Evolutionary conservation across 2,888 invertebrate species (phyloP).

Genomic region (Muschampia plurimacula): DNA sequence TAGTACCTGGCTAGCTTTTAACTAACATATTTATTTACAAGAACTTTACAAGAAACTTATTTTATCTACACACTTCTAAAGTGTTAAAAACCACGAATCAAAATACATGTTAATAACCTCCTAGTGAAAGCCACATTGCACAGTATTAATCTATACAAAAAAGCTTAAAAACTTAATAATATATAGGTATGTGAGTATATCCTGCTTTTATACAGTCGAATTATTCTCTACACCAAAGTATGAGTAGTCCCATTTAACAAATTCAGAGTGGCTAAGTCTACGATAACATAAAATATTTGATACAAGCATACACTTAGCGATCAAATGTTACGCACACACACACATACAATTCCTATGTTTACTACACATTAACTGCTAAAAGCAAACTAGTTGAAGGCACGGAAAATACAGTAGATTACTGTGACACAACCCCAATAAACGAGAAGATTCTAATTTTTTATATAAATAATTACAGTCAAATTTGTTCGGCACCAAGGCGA

Average conservation of each 20-base stretch:
- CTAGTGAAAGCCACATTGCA: constrained; percentile 73
- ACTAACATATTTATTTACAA: constrained; percentile 70
- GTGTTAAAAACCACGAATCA: constrained; percentile 55
- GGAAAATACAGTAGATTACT: constrained; percentile 67
- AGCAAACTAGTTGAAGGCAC: constrained; percentile 77
- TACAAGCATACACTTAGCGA: constrained; percentile 17
- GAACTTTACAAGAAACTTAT: constrained; percentile 61
- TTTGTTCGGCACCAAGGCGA: constrained; percentile 53
- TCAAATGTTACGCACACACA: constrained; percentile 52
- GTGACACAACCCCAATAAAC: constrained; percentile 68
- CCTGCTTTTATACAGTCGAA: constrained; percentile 17
- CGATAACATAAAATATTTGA: constrained; percentile 4
- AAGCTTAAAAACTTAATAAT: constrained; percentile 55
- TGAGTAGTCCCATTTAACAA: constrained; percentile 14
- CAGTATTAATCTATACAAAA: constrained; percentile 52
- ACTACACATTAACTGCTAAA: constrained; percentile 63
- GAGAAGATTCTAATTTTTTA: constrained; percentile 45
- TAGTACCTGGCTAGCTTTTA: constrained; percentile 53
- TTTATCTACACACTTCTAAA: constrained; percentile 78
- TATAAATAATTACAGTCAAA: constrained; percentile 36
- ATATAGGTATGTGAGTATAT: constrained; percentile 64
- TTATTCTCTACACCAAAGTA: constrained; percentile 3
- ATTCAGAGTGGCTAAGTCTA: constrained; percentile 1
- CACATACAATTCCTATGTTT: constrained; percentile 56
- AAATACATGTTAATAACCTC: constrained; percentile 48